A percentile compares a stretch with the other conserved stretches of the same genome.
phyloP scores from a whole-genome alignment of 2,113 vertebrate species.

The Embiotoca jacksoni region DNA sequence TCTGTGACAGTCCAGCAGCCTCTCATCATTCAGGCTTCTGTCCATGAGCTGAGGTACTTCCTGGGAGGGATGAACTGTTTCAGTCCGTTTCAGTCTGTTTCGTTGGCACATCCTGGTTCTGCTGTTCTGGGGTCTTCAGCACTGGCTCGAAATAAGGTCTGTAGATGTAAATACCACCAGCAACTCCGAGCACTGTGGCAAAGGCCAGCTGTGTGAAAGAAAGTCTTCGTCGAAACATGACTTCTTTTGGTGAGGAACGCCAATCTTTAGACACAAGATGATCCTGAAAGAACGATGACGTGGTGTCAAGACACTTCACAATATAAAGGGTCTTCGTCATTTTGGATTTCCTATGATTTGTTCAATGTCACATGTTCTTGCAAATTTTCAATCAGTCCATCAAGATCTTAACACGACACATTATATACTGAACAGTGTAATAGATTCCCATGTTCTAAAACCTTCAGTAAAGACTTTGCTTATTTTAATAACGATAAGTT shows the following conservation, averaged over 20 bases:
- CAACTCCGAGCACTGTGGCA: slow-evolving; percentile 84
- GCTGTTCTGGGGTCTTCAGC: slow-evolving; percentile 45
- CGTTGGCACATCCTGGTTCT: slow-evolving; percentile 50
- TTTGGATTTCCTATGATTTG: not conserved
- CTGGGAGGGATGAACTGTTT: slow-evolving; percentile 1
- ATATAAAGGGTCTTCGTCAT: not conserved
- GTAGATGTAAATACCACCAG: slow-evolving; percentile 91
- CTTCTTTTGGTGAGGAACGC: slow-evolving; percentile 8
- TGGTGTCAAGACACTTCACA: slow-evolving; percentile 4
- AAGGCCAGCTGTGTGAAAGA: slow-evolving; percentile 82
- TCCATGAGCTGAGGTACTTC: not conserved
- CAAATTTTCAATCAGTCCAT: not conserved
- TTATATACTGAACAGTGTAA: no score
- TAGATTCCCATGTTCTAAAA: no score
- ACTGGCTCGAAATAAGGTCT: slow-evolving; percentile 83
- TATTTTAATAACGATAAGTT: no score
- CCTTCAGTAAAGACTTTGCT: no score
- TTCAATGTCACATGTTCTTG: slow-evolving; percentile 26
- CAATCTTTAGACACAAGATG: not conserved
- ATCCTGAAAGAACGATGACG: slow-evolving; percentile 51
- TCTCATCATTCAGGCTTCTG: slow-evolving; percentile 23
- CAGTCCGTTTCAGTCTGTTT: slow-evolving; percentile 35
- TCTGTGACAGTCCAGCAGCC: slow-evolving; percentile 58
- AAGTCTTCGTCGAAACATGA: slow-evolving; percentile 81
- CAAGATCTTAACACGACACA: no score